A percentile compares a stretch with the other conserved stretches of the same genome.
Conservation (phyloP, 2,888 invertebrate species). For the Ommatoiulus sabulosus region DNA sequence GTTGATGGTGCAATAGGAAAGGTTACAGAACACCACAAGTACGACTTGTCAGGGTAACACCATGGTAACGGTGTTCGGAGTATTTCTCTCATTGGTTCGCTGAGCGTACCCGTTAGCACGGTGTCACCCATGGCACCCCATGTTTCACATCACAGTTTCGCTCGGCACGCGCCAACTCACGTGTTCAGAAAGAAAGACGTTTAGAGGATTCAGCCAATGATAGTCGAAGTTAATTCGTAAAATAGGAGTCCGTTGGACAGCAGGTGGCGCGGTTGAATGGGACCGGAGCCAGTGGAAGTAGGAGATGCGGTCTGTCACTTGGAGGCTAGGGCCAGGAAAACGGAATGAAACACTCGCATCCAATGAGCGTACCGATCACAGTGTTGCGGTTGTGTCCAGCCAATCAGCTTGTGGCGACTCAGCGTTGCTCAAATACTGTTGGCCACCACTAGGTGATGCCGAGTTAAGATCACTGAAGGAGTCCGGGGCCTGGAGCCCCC, state of each 20-base stretch:
- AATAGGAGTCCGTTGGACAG: not conserved
- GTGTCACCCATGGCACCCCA: not conserved
- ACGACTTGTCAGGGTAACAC: slow-evolving; percentile 1
- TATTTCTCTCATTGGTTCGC: too few relatives aligned
- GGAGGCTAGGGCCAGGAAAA: not conserved
- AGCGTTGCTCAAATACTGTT: not conserved
- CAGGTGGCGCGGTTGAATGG: not conserved
- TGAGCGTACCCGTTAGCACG: not conserved
- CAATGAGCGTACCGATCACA: not conserved
- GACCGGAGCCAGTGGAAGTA: not conserved
- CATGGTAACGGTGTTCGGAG: not conserved
- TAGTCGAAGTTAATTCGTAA: not conserved
- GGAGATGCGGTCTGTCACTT: too few relatives aligned
- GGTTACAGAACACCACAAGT: not conserved
- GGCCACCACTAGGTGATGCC: not conserved
- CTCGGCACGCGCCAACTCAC: not conserved
- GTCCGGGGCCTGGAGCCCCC: not conserved
- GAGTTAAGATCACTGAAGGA: not conserved
- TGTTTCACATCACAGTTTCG: not conserved
- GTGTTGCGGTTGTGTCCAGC: not conserved
- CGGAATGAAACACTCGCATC: not conserved
- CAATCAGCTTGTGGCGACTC: not conserved
- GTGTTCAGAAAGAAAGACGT: not conserved
- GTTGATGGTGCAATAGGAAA: not conserved
- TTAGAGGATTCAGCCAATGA: not conserved